Evolutionary conservation across 2,113 vertebrate genomes (phyloP), one percentile per base, ranked within the genome.

Genomic region (Epinephelus fuscoguttatus): DNA sequence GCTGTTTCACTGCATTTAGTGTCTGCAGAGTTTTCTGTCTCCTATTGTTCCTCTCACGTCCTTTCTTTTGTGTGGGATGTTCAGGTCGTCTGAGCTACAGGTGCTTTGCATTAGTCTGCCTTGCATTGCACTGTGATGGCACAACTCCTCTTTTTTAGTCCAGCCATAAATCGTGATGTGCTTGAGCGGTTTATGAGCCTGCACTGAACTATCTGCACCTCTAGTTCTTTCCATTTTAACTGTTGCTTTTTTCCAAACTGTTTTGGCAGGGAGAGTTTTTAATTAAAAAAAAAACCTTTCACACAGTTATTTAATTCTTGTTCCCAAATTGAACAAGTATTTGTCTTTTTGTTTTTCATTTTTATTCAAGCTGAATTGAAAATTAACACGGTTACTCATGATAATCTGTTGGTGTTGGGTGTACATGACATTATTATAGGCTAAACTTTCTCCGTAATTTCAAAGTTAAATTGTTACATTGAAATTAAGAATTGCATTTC

Each of bases 131-230:
- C 17, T 47, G 79, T n/a, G 11, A 70, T 33, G 47, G 79, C 73
- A 87, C 27, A 73, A 56, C 62, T 73, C 33, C 30, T 77, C 12
- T 33, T 76, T 69, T 81, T 75, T 33, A 62, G 55, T 68, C 37
- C 50, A 14, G 52, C 64, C 69, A 50, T 94, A 82, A 88, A 89
- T 94, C n/a, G 23, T 8, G 71, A 80, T 25, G 81, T 37, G 57
- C 55, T 78, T 78, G 67, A 3, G 84, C 50, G 23, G 70, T 84
- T 90, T 89, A 90, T 60, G 86, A 84, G 81, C 63, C 85, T 73
- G 40, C 14, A 69, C 68, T 83, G 53, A 77, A 82, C 74, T 78
- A 63, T 88, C 74, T 81, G 55, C 37, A 25, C 27, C 66, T 74
- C 64, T 85, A 40, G 68, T 80, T 37, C 75, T 83, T 85, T 74